Evolutionary conservation across 1,140 invertebrate genomes (phyloP), one percentile per base, ranked within the genome.

Genomic region (Cotesia vestalis): DNA sequence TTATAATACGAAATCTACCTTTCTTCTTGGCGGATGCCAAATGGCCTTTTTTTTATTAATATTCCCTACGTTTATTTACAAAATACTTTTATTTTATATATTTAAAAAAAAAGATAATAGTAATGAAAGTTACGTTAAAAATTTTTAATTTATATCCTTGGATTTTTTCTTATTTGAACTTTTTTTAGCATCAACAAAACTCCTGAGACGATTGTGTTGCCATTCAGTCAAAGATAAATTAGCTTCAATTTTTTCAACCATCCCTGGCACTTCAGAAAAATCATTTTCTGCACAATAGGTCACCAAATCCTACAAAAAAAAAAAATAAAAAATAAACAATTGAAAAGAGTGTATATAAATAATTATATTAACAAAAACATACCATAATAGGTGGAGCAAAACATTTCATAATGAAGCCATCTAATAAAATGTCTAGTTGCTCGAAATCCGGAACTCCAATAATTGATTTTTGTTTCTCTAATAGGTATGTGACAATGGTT

Each of bases 351-450:
- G 4, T 51, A 46, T 12, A 66, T 9, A 40, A 34, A 52, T 6
- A 51, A 9, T 63, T 40, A 38, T 9, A n/a, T 35, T 9, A 72
- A 69, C 36, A 34, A 11, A 68, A 73, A 77, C 76, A 78, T 72
- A 86, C 85, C 11, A 86, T 27, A 68, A 76, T 78, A 38, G 63
- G 61, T 17, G 53, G 6, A 1, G 27, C n/a, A 36, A 80, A 68
- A 17, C 73, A 46, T 46, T 73, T 35, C 5, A 12, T n/a, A 38
- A 86, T 60, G 46, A 74, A 84, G 6, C 35, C 27, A 0, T 78
- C 51, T 6, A 83, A 77, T 14, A 86, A 67, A 53, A 79, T 61
- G 4, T 73, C 14, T 4, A 83, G 8, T 66, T 66, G 53, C 3
- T 72, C 4, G 0, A 2, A 2, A 0, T 66, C n/a, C 14, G 81